Base-by-base conservation (phyloP, 1,140 invertebrate genomes). In the Teleogryllus occipitalis region DNA sequence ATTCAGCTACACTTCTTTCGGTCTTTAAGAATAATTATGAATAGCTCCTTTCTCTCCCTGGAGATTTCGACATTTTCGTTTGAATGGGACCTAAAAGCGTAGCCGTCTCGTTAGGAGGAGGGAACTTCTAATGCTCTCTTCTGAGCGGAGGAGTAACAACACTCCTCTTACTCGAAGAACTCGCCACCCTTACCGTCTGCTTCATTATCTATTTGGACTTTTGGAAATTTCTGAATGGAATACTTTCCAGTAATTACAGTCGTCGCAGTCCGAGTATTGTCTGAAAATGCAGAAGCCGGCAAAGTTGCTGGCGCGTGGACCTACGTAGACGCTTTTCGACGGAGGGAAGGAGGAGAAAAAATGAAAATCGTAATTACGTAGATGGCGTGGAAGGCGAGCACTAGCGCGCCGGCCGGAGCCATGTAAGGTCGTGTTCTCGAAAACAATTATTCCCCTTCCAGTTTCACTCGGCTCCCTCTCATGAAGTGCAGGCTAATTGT, bases 161-260 rank as follows among this genome's bases (percentile, higher is more conserved):
- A 65, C 10, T 65, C 54, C 18, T 65, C 54, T 65, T 18, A 18
- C 18, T 65, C 2, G 10, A 14, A 18, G 54, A 65, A 65, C 54
- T 14, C 54, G 10, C 54, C 54, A 65, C 54, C 54, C 54, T 65
- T 65, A 18, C 18, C 54, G 10, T 10, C 54, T 65, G 54, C 54
- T 65, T 65, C 54, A 65, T 65, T 65, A 65, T 65, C 54, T 65
- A 65, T 65, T 65, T 65, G 54, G 54, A 65, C 54, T 65, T 65
- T 65, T 65, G 54, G 54, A 65, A 65, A 65, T 65, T 65, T 65
- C 54, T 65, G 54, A 65, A 65, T 65, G 54, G 54, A 65, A 65
- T 65, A 65, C 54, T 65, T 65, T 65, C 10, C 54, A 65, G 54
- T 65, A 65, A 65, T 65, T 65, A 65, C 54, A 14, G 54, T 65